Evolutionary conservation across 2,797 vertebrate genomes (phyloP), one percentile per base, ranked within the genome.

Genomic region (Phoeniculus purpureus): DNA sequence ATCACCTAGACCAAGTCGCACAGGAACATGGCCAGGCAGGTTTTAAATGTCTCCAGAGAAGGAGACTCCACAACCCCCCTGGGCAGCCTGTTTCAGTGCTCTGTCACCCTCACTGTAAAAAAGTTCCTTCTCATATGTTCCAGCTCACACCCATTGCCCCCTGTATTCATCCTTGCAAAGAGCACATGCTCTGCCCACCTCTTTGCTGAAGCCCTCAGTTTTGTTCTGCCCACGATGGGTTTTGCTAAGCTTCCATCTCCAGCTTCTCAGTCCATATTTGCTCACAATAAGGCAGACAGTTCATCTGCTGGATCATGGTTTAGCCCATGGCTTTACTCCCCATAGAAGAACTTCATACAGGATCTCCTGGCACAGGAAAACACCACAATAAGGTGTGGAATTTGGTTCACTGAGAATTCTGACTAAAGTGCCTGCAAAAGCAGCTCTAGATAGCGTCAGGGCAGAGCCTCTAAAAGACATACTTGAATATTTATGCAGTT

Each of bases 401-500:
- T 59, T 52, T 15, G 7, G 29, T 40, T 78, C 14, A 2, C 59
- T 74, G 40, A 67, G 51, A 72, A 50, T 70, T 81, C 47, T 92
- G 81, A 93, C 72, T 45, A 58, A 81, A 82, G 37, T 1, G 0
- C 0, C 0, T 59, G 64, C 48, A 71, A 79, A 91, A 88, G 67
- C 66, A 85, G 58, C 70, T 83, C 10, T 81, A 66, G 14, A 74
- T 22, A 0, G 52, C 47, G 18, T 62, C 59, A 68, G 50, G 21
- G 40, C 56, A 89, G 85, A 64, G 18, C 27, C 50, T 79, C 79
- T 85, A 85, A 87, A 93, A 91, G 13, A 43, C 27, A 48, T 16
- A n/a, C 14, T 59, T 51, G 18, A 85, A 84, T 93, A 90, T 79
- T 92, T 66, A 90, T 26, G 50, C 37, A 25, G 34, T 76, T 95